phyloP scores from a whole-genome alignment of 2,113 vertebrate species.

The Emydocephalus ijimae region DNA sequence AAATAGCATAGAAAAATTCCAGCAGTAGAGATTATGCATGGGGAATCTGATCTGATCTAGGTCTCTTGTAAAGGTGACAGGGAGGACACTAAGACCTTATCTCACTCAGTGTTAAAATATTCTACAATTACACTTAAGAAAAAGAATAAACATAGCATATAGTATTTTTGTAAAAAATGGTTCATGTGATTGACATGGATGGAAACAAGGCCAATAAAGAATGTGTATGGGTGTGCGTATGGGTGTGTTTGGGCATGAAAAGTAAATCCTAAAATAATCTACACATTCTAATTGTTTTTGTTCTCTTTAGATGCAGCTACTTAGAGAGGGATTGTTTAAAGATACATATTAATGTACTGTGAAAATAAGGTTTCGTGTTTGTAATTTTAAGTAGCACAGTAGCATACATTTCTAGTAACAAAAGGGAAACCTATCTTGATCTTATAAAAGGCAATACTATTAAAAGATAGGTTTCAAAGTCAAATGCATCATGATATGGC shows the following conservation, averaged over 20 bases:
- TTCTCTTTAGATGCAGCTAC: not conserved
- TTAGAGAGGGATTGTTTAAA: conserved; percentile 4
- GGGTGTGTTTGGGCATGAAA: not conserved
- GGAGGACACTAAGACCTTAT: not conserved
- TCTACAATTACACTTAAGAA: not conserved
- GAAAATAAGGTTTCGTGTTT: not conserved
- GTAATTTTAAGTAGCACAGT: not conserved
- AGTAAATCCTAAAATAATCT: conserved; percentile 43
- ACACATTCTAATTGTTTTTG: conserved; percentile 25
- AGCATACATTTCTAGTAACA: conserved; percentile 1
- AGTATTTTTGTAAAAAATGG: not conserved
- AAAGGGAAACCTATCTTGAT: conserved; percentile 27
- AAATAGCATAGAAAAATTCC: not conserved
- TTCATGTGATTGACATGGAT: not conserved
- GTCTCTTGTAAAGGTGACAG: not conserved
- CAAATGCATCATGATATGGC: conserved; percentile 24
- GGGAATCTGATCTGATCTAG: not conserved
- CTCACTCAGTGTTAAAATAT: not conserved
- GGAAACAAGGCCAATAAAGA: not conserved
- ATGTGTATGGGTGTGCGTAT: not conserved
- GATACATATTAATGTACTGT: not conserved
- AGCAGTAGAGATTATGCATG: not conserved
- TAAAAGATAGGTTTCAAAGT: conserved; percentile 5
- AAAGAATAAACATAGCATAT: not conserved
- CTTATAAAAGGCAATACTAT: conserved; percentile 22